phyloP scores from a whole-genome alignment of 2,797 vertebrate species.

The Sebastiscus tertius region DNA sequence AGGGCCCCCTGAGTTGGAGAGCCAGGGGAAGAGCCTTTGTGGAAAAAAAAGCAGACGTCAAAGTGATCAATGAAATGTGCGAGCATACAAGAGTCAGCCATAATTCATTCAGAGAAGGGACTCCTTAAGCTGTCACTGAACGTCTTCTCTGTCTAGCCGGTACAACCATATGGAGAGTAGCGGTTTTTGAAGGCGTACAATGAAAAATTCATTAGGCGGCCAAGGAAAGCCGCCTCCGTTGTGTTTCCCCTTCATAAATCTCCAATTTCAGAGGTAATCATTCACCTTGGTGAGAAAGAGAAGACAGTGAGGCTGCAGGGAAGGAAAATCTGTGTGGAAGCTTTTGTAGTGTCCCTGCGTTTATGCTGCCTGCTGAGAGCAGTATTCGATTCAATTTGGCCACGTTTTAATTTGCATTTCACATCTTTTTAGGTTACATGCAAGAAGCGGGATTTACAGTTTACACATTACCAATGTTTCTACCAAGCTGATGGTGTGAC shows the following conservation, averaged over 20 bases:
- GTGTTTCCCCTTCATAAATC: slow-evolving; percentile 53
- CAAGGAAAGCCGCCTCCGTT: slow-evolving; percentile 25
- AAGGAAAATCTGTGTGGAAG: slow-evolving; percentile 16
- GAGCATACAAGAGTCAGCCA: slow-evolving; percentile 40
- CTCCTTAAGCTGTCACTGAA: slow-evolving; percentile 51
- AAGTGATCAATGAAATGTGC: slow-evolving; percentile 61
- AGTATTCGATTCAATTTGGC: slow-evolving; percentile 10
- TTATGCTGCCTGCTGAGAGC: slow-evolving; percentile 1
- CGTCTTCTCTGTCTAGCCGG: slow-evolving; percentile 41
- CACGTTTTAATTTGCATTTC: background rate
- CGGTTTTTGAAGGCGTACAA: slow-evolving; percentile 20
- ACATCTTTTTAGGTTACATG: background rate
- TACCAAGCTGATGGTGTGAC: background rate
- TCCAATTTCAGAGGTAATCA: slow-evolving; percentile 45
- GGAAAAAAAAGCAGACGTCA: slow-evolving; percentile 26
- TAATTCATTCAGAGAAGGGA: slow-evolving; percentile 53
- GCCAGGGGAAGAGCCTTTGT: background rate
- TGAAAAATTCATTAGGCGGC: slow-evolving; percentile 55
- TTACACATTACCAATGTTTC: background rate
- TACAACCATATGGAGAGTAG: slow-evolving; percentile 37
- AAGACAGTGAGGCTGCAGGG: slow-evolving; percentile 11
- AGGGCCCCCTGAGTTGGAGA: background rate
- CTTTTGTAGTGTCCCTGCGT: slow-evolving; percentile 13
- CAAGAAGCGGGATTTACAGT: background rate
- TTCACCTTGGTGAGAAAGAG: slow-evolving; percentile 40